phyloP scores from a whole-genome alignment of 1,140 invertebrate species.

The Sarcophaga bullata region DNA sequence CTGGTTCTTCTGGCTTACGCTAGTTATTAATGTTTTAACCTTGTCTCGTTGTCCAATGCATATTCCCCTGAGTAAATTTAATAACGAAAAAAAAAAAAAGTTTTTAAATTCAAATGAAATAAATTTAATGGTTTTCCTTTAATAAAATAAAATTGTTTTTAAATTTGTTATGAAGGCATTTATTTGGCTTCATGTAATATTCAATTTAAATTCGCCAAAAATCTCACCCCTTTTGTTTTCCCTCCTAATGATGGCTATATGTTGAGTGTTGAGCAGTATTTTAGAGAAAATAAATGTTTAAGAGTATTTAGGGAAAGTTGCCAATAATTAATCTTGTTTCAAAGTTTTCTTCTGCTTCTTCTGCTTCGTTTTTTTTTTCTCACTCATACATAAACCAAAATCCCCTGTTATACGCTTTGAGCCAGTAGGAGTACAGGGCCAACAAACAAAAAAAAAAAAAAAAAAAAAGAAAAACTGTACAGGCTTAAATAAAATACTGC shows the following conservation, averaged over 20 bases:
- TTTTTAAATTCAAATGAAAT: no score
- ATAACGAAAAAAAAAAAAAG: no score
- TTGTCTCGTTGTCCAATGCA: no score
- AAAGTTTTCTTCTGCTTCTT: neutral
- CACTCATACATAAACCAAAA: neutral
- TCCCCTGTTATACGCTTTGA: neutral
- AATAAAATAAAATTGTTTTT: no score
- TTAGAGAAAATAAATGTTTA: neutral
- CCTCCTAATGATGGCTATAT: neutral
- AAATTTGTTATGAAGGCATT: no score
- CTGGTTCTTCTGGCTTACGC: no score
- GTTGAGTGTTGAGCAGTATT: neutral
- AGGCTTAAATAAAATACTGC: neutral
- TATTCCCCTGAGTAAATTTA: no score
- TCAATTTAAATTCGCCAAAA: neutral
- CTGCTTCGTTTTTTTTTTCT: neutral
- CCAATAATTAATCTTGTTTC: slow-evolving; percentile 27
- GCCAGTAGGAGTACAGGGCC: neutral
- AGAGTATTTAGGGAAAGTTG: neutral
- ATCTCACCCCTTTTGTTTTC: neutral
- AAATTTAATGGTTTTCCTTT: no score
- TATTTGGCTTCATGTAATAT: neutral
- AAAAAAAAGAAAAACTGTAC: neutral
- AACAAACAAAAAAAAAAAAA: neutral
- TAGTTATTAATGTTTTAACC: no score